A percentile compares a stretch with the other conserved stretches of the same genome.
Evolutionary conservation across 2,888 invertebrate genomes (phyloP).

Genomic region (Branchipolynoe longqiensis): DNA sequence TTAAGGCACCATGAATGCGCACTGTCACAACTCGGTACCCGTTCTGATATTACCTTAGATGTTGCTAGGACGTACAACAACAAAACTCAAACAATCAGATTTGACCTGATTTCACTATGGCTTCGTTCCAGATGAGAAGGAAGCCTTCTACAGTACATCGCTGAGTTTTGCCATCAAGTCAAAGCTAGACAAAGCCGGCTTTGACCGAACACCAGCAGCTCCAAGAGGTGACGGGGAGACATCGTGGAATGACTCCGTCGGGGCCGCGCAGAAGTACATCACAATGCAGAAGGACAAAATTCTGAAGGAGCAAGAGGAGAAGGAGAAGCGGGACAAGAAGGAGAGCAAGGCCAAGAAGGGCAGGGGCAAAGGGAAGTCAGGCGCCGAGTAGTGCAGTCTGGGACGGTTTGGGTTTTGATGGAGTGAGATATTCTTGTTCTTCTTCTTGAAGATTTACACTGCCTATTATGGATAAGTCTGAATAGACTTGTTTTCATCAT

Average conservation of each 20-base stretch:
- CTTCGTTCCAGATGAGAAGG: slow-evolving; percentile 26
- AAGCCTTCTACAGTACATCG: slow-evolving; percentile 44
- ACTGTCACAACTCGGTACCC: too few relatives aligned
- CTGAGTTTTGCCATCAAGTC: slow-evolving; percentile 56
- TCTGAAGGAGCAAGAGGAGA: not conserved
- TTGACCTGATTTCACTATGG: too few relatives aligned
- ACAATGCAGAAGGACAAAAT: not conserved
- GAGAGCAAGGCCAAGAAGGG: not conserved
- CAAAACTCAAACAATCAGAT: too few relatives aligned
- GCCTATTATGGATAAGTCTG: too few relatives aligned
- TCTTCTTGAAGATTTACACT: too few relatives aligned
- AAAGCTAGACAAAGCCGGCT: slow-evolving; percentile 47
- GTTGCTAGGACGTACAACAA: too few relatives aligned
- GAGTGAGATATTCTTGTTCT: too few relatives aligned
- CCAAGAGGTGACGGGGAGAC: not conserved
- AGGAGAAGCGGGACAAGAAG: slow-evolving; percentile 26
- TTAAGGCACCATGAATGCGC: too few relatives aligned
- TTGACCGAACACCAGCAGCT: not conserved
- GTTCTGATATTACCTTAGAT: too few relatives aligned
- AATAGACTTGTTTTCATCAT: too few relatives aligned
- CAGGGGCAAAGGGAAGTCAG: not conserved
- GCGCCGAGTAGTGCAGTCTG: too few relatives aligned
- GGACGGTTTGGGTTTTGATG: too few relatives aligned
- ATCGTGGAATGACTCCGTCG: slow-evolving; percentile 35
- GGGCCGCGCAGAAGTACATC: not conserved